Percentiles rank a stretch among this genome's conserved stretches.
These are phyloP conservation scores for Melipona beecheii DNA, from an alignment of 2,888 invertebrate species.

Conservation along the genomic window DNA sequence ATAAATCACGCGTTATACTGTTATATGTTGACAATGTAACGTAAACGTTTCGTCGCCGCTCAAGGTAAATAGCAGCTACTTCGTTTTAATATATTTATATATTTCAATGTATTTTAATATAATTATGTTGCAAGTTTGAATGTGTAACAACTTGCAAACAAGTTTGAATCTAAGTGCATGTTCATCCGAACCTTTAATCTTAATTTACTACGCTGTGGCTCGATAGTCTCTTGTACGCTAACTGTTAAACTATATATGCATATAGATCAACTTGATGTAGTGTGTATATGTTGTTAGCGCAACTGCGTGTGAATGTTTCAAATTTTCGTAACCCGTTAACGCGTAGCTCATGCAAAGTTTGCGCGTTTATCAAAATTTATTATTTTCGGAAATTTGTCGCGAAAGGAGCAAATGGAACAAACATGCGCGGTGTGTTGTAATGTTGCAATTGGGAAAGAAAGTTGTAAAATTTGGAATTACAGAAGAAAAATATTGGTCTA, in stretches of 20 bases:
- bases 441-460: no score
- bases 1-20: no score
- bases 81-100: background rate
- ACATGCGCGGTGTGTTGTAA: background rate
- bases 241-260: background rate
- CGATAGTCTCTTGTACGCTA: constrained; percentile 1
- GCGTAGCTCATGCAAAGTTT: background rate
- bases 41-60: background rate
- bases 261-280: constrained; percentile 11
- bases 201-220: background rate
- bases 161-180: constrained; percentile 3
- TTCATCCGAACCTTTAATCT: constrained; percentile 15
- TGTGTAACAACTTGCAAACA: background rate
- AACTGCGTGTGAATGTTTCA: no score
- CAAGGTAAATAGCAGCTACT: background rate
- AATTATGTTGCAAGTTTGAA: constrained; percentile 1
- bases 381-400: background rate
- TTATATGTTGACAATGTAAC: no score
- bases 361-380: background rate
- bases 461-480: no score
- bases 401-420: background rate
- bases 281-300: background rate
- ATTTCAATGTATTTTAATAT: background rate
- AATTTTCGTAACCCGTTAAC: background rate
- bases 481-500: no score